Percentiles rank a stretch among this genome's conserved stretches.
phyloP scores from a whole-genome alignment of 2,113 vertebrate species.

The Zosterops japonicus region DNA sequence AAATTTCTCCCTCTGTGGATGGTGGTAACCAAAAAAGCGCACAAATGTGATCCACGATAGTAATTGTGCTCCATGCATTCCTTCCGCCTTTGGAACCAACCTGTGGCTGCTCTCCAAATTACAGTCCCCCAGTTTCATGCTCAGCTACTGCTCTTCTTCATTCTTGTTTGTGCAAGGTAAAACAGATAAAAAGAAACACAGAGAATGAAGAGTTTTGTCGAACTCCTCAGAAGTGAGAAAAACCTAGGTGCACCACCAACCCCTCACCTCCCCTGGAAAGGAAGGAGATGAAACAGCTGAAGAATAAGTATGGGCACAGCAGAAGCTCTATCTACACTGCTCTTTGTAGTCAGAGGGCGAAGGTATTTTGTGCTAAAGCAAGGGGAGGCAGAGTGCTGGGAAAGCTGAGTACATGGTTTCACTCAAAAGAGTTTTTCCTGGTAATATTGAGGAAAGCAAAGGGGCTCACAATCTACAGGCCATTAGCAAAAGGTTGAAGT shows the following conservation, averaged over 20 bases:
- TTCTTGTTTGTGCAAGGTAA: neutral
- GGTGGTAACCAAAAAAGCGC: neutral
- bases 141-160: neutral
- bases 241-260: neutral
- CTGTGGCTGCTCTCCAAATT: neutral
- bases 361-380: neutral
- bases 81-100: neutral
- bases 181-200: neutral
- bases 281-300: neutral
- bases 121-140: neutral
- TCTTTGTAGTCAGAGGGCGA: neutral
- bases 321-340: neutral
- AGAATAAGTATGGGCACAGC: neutral
- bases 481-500: neutral
- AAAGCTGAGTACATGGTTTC: neutral
- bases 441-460: neutral
- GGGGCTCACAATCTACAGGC: neutral
- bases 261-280: neutral
- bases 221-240: neutral
- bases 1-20: neutral
- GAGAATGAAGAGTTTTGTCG: neutral
- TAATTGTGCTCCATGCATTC: neutral
- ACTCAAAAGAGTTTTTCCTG: neutral
- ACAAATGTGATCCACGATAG: neutral
- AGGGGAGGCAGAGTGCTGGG: neutral